Conservation (phyloP, 2,888 invertebrate species). For the Hydrotaea cyrtoneurina region DNA sequence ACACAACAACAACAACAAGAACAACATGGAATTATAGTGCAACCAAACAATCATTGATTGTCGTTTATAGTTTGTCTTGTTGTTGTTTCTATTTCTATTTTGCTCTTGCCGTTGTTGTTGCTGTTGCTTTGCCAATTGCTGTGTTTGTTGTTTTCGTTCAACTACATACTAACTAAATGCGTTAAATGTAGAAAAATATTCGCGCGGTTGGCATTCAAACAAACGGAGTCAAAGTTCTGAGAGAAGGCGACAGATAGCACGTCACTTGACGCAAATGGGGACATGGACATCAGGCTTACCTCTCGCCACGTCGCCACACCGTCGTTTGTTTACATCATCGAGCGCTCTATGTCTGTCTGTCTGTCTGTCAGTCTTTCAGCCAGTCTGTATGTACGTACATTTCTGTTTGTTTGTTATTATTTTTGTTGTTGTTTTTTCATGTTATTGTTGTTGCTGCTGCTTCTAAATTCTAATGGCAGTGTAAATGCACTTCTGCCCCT, state of each 20-base stretch:
- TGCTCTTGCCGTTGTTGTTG: slow-evolving; percentile 1
- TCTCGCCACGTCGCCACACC: slow-evolving; percentile 59
- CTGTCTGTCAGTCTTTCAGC: slow-evolving; percentile 27
- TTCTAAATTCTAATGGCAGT: slow-evolving; percentile 55
- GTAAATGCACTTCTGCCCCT: slow-evolving; percentile 68
- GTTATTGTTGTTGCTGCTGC: slow-evolving; percentile 21
- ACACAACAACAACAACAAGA: slow-evolving; percentile 21
- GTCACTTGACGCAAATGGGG: slow-evolving; percentile 80
- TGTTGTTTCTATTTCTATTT: slow-evolving; percentile 41
- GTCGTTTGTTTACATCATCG: slow-evolving; percentile 64
- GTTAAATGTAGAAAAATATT: slow-evolving; percentile 63
- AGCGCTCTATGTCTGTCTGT: slow-evolving; percentile 4
- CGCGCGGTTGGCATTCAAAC: slow-evolving; percentile 77
- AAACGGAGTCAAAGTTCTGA: slow-evolving; percentile 80
- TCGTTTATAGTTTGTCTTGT: slow-evolving; percentile 56
- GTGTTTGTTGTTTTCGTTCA: slow-evolving; percentile 29
- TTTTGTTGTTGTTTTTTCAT: slow-evolving; percentile 39
- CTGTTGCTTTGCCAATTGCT: neutral
- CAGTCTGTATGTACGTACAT: slow-evolving; percentile 33
- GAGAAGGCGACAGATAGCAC: slow-evolving; percentile 80
- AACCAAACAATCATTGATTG: slow-evolving; percentile 65
- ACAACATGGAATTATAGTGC: slow-evolving; percentile 52
- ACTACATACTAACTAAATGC: slow-evolving; percentile 53
- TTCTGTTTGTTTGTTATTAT: slow-evolving; percentile 45
- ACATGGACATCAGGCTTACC: slow-evolving; percentile 79